phyloP scores from a whole-genome alignment of 2,113 vertebrate species.

The Thunnus thynnus region DNA sequence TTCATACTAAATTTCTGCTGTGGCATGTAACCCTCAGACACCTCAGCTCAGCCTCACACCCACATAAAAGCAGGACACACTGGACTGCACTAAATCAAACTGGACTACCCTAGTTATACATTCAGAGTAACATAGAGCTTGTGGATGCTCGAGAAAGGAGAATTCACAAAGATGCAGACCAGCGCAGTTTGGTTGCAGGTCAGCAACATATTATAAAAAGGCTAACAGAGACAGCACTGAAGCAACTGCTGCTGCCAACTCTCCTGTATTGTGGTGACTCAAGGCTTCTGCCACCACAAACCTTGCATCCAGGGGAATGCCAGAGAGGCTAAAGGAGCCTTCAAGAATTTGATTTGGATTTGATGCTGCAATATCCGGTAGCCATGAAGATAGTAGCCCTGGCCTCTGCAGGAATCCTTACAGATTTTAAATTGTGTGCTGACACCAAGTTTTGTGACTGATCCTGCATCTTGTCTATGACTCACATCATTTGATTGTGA shows the following conservation, averaged over 20 bases:
- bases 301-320: slow-evolving; percentile 37
- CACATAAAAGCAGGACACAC: slow-evolving; percentile 16
- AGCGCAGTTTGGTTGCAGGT: slow-evolving; percentile 34
- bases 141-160: background rate
- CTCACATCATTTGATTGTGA: slow-evolving; percentile 34
- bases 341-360: slow-evolving; percentile 60
- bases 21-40: slow-evolving; percentile 50
- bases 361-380: slow-evolving; percentile 71
- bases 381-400: slow-evolving; percentile 63
- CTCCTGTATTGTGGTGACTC: slow-evolving; percentile 52
- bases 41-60: slow-evolving; percentile 26
- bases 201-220: slow-evolving; percentile 35
- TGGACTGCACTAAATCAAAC: slow-evolving; percentile 30
- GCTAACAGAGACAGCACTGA: slow-evolving; percentile 26
- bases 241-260: slow-evolving; percentile 25
- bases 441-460: slow-evolving; percentile 41
- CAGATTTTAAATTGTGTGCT: slow-evolving; percentile 40
- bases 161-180: slow-evolving; percentile 6
- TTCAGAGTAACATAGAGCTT: background rate
- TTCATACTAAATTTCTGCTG: slow-evolving; percentile 47
- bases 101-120: background rate
- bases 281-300: slow-evolving; percentile 47
- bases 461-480: slow-evolving; percentile 42
- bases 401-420: slow-evolving; percentile 56
- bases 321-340: slow-evolving; percentile 31